Conservation (phyloP, 2,888 invertebrate genomes). For the Coenonympha glycerion region DNA sequence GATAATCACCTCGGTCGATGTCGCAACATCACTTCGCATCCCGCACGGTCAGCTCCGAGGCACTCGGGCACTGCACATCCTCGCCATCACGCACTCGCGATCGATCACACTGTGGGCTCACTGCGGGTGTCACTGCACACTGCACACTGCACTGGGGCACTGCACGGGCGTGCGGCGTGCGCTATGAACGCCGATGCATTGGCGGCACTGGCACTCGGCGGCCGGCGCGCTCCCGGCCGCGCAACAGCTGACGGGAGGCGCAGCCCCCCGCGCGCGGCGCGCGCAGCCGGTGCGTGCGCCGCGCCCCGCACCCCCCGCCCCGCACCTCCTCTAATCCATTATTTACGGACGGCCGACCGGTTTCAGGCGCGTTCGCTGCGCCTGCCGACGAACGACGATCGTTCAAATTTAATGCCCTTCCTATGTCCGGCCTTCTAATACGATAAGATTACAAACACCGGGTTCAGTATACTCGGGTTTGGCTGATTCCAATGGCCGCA, state of each 20-base stretch:
- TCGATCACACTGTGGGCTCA: constrained; percentile 36
- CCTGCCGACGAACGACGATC: constrained; percentile 63
- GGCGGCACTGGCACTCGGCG: constrained; percentile 57
- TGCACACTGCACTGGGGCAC: constrained; percentile 42
- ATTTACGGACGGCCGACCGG: constrained; percentile 74
- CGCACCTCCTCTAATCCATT: constrained; percentile 73
- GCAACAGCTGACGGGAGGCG: constrained; percentile 76
- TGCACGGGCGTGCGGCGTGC: constrained; percentile 56
- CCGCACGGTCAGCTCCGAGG: constrained; percentile 67
- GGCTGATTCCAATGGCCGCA: not conserved
- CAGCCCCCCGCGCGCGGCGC: constrained; percentile 51
- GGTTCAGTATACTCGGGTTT: constrained; percentile 32
- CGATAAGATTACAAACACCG: constrained; percentile 66
- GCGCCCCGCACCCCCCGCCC: constrained; percentile 51
- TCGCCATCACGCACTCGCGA: constrained; percentile 55
- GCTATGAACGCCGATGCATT: constrained; percentile 71
- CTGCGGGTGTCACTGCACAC: constrained; percentile 40
- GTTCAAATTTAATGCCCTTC: constrained; percentile 74
- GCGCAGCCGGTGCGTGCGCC: constrained; percentile 67
- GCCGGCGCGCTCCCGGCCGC: constrained; percentile 66
- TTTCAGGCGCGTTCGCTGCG: constrained; percentile 71
- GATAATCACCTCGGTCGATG: constrained; percentile 75
- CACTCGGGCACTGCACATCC: constrained; percentile 56
- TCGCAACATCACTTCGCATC: constrained; percentile 72
- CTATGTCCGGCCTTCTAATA: constrained; percentile 73